Evolutionary conservation across 2,888 invertebrate genomes (phyloP), one percentile per base, ranked within the genome.

Genomic region (Uropetala carovei): DNA sequence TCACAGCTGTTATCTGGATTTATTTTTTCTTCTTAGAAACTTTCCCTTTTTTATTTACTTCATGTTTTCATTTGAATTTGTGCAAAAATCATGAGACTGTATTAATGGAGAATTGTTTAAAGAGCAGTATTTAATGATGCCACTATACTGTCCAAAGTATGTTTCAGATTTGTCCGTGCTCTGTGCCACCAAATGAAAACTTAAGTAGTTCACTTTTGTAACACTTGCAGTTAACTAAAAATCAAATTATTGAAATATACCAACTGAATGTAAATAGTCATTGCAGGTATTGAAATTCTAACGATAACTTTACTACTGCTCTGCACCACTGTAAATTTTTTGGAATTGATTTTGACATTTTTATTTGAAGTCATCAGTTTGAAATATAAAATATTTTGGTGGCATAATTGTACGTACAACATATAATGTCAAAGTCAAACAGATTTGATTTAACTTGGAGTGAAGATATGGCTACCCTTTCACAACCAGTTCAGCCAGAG

Each of bases 381-480:
- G 75, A 75, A 75, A 22, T 18, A 27, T 75, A 75, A 27, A 75
- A 75, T 75, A 11, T 83, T 83, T 56, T 83, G n/a, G 56, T 83
- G 64, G 89, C 64, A 64, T 64, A 43, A 43, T 64, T 89, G 64
- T 43, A 64, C n/a, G 27, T 89, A 16, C 30, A 43, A 89, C 64
- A 4, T 59, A 22, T 27, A 86, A 57, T 57, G 22, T 64, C 64
- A 64, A 68, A 43, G 43, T 27, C 2, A n/a, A 16, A 83, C 83
- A 30, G 64, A 68, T 86, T 22, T 14, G 22, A 75, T 13, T n/a
- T 18, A 30, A 13, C 16, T n/a, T 68, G 89, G 22, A 64, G 89
- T 68, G 18, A 64, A n/a, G 56, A 43, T 43, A n/a, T 56, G 68
- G 56, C 56, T 89, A 64, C 43, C 89, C 43, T 64, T 64, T 68